Evolutionary conservation across 2,113 vertebrate species (phyloP).

Genomic region (Pelmatolapia mariae): DNA sequence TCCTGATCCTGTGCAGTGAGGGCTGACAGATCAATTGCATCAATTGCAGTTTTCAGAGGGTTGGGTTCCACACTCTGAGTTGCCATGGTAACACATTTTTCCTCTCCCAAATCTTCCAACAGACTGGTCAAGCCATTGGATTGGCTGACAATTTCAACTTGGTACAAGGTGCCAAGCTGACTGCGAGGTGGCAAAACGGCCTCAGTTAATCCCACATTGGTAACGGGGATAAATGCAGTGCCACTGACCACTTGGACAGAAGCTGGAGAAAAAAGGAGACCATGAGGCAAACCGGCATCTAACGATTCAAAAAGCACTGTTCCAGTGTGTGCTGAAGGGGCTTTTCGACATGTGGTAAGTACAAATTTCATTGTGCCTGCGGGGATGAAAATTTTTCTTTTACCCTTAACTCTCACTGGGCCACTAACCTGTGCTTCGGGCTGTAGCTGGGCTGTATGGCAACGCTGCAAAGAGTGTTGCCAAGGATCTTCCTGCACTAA

Average conservation of each 20-base stretch:
- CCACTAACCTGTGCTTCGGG: too few relatives aligned
- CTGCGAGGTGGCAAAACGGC: not conserved
- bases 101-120: too few relatives aligned
- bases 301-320: not conserved
- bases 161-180: not conserved
- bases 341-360: not conserved
- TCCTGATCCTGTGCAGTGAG: too few relatives aligned
- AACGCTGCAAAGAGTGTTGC: too few relatives aligned
- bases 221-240: accelerated
- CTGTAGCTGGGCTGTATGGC: too few relatives aligned
- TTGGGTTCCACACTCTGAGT: too few relatives aligned
- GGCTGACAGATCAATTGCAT: too few relatives aligned
- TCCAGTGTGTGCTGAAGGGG: not conserved
- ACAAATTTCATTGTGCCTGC: not conserved
- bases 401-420: too few relatives aligned
- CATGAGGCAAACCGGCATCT: not conserved
- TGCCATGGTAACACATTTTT: too few relatives aligned
- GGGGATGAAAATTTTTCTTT: not conserved
- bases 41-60: too few relatives aligned
- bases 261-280: not conserved
- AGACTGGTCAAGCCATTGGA: accelerated
- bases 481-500: too few relatives aligned
- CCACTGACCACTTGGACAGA: not conserved
- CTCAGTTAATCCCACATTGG: not conserved
- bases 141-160: not conserved